Evolutionary conservation across 2,888 invertebrate genomes (phyloP), one percentile per base, ranked within the genome.

Genomic region (Leptinotarsa juncta): DNA sequence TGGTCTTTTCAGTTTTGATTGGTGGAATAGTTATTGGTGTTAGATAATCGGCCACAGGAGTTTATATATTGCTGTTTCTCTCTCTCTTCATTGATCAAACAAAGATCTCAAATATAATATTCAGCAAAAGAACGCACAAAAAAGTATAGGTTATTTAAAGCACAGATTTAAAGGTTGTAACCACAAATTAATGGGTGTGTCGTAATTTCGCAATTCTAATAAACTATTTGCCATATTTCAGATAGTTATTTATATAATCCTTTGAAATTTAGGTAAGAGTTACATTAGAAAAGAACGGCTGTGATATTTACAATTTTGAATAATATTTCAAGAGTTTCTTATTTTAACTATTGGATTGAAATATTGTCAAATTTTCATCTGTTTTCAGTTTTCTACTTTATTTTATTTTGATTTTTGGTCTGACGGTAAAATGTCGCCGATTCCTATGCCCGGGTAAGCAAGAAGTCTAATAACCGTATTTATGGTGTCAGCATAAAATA

Each of bases 381-480:
- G 75, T 81, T 82, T 82, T 79, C 81, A 80, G 81, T 79, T 81
- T 75, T 60, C 79, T 76, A 65, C 73, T 65, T 79, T 15, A 32
- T 18, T 15, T 78, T 79, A 79, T 78, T 72, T 74, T 77, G 79
- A 75, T 79, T 81, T 80, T 81, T 78, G 77, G 76, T 71, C 75
- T 73, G 77, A 80, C 79, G 78, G 81, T 82, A 81, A 81, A 88
- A 88, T 88, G 88, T 87, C 88, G 78, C 88, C 88, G 82, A 87
- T 86, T 81, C 88, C 88, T 83, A 87, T 88, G 87, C 87, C 88
- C 83, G 87, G 88, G 88, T 88, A 87, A 88, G 88, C 84, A 42
- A 62, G 32, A 62, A 42, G 18, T 42, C 42, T 10, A 42, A 42
- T 42, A 42, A 51, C 16, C n/a, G 1, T 62, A 57, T 42, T n/a